Base-by-base conservation (phyloP, 2,797 vertebrate species). In the Poeciliopsis presidionis region DNA sequence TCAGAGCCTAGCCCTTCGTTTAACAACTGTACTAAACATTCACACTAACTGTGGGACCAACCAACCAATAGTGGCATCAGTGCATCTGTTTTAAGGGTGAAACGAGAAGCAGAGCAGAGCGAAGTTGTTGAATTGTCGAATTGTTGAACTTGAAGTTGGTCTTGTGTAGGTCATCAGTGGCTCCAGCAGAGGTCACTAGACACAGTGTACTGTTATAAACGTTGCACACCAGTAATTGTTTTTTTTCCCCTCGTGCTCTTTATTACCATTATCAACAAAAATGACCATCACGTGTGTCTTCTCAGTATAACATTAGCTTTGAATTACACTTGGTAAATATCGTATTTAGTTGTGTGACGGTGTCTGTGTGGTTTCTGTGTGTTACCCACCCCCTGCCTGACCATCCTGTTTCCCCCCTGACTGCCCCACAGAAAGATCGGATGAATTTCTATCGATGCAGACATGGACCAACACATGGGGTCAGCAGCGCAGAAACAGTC, bases 221-320 rank as follows among this genome's bases (percentile, higher is more conserved):
- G 67, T 80, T 82, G 80, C 81, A 87, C 90, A 91, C 86, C 81
- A 77, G 80, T 78, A 70, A 83, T 80, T 55, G 75, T 28, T 41
- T 72, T 63, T 22, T n/a, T 11, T 0, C 6, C 6, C 59, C 59
- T 28, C 2, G 84, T 75, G 41, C 84, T 89, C 86, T 70, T 89
- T 85, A 89, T 83, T 78, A 81, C 75, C 69, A 83, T 78, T 89
- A 80, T 91, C 88, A 77, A 86, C n/a, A 72, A 65, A 79, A 82
- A 18, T 0, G 86, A 83, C 14, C 78, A 74, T 88, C 78, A 55
- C 87, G 75, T 90, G 83, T 88, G 84, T 93, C 89, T 90, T 90
- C 80, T 90, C 67, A 86, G 84, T 93, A 89, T 91, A 91, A 88
- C 92, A 82, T 90, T 93, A 91, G 88, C 84, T 95, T 94, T 92